Conservation (phyloP, 2,888 invertebrate species). For the Rhodophaea formosa region DNA sequence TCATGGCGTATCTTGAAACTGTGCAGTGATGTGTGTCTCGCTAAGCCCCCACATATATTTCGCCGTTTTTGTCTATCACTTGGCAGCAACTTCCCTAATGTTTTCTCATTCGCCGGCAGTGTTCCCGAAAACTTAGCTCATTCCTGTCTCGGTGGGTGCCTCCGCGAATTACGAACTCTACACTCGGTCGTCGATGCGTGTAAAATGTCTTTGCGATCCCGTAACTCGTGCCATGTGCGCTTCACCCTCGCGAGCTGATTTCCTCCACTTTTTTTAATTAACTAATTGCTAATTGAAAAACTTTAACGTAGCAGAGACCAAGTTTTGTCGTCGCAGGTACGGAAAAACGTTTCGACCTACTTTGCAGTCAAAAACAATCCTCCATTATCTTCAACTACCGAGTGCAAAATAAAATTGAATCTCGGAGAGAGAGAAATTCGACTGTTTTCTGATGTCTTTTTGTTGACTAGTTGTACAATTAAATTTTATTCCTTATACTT, state of each 20-base stretch:
- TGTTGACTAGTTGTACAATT: background rate
- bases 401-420: constrained; percentile 20
- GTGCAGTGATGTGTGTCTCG: constrained; percentile 58
- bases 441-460: background rate
- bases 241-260: constrained; percentile 39
- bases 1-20: constrained; percentile 59
- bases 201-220: constrained; percentile 69
- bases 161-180: constrained; percentile 66
- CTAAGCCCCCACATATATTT: constrained; percentile 63
- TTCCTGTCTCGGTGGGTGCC: constrained; percentile 67
- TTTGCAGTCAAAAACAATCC: constrained; percentile 50
- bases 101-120: constrained; percentile 71
- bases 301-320: constrained; percentile 49
- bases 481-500: background rate
- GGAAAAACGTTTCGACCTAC: constrained; percentile 51
- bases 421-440: constrained; percentile 5
- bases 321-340: constrained; percentile 46
- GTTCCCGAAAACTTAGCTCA: constrained; percentile 69
- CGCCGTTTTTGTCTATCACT: constrained; percentile 69
- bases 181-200: constrained; percentile 71
- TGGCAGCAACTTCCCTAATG: constrained; percentile 68
- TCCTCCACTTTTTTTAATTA: constrained; percentile 57
- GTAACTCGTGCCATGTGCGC: constrained; percentile 57
- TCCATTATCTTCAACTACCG: constrained; percentile 27
- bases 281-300: constrained; percentile 74